Evolutionary conservation across 2,888 invertebrate species (phyloP).

Genomic region (Adelphocoris suturalis): DNA sequence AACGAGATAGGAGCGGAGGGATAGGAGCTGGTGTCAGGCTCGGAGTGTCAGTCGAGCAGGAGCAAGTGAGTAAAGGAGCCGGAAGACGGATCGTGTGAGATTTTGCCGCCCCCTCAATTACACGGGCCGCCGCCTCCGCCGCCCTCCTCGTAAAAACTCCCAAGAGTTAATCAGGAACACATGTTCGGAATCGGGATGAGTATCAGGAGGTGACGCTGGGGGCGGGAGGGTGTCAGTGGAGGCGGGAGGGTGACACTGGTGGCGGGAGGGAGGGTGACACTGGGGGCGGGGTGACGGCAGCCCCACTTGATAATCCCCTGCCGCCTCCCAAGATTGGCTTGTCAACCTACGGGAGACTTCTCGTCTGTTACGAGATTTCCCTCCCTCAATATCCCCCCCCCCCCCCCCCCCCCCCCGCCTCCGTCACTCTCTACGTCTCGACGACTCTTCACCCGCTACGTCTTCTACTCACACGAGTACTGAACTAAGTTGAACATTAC

Average conservation of each 20-base stretch:
- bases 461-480: too few species aligned
- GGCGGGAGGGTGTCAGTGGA: background rate
- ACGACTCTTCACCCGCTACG: background rate
- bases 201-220: background rate
- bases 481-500: too few species aligned
- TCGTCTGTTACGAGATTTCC: conserved; percentile 66
- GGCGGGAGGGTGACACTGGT: too few species aligned
- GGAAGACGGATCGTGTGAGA: conserved; percentile 56
- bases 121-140: conserved; percentile 70
- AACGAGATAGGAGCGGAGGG: too few species aligned
- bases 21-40: too few species aligned
- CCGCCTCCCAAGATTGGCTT: conserved; percentile 70
- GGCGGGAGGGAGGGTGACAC: background rate
- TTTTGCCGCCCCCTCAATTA: conserved; percentile 68
- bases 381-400: background rate
- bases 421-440: background rate
- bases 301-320: conserved; percentile 66
- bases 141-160: conserved; percentile 62
- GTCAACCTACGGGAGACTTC: conserved; percentile 64
- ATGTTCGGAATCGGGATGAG: conserved; percentile 58
- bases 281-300: conserved; percentile 4
- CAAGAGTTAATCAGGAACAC: conserved; percentile 70
- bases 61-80: conserved; percentile 49
- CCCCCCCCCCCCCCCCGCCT: background rate
- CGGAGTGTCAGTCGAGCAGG: background rate